Percentiles rank a stretch among this genome's conserved stretches.
phyloP scores from a whole-genome alignment of 2,888 invertebrate genomes.

The Byasa hedistus region DNA sequence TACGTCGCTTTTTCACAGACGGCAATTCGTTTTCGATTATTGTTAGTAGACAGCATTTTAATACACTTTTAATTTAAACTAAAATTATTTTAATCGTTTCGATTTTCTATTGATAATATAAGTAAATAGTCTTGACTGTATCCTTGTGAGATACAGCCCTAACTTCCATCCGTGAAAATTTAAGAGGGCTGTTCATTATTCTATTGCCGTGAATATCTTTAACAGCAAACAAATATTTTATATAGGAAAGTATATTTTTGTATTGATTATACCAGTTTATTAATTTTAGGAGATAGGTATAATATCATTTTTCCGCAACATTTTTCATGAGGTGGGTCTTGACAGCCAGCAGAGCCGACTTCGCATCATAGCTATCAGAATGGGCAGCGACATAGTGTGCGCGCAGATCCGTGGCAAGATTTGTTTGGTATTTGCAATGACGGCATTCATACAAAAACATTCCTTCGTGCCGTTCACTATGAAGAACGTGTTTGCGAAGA shows the following conservation, averaged over 20 bases:
- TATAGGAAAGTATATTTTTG: too few species aligned
- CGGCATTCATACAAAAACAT: slow-evolving; percentile 89
- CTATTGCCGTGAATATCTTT: too few species aligned
- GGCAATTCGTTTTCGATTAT: not conserved
- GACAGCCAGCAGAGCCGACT: slow-evolving; percentile 69
- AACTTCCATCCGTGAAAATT: too few species aligned
- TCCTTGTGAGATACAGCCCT: too few species aligned
- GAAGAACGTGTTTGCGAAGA: slow-evolving; percentile 91
- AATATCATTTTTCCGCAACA: not conserved
- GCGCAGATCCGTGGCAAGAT: slow-evolving; percentile 84
- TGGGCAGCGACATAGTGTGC: slow-evolving; percentile 82
- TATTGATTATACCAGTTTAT: too few species aligned
- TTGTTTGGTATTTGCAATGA: slow-evolving; percentile 81
- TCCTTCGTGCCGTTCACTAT: slow-evolving; percentile 88
- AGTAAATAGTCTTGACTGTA: too few species aligned
- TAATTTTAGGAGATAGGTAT: not conserved
- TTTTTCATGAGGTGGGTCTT: slow-evolving; percentile 54
- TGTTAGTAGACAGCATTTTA: not conserved
- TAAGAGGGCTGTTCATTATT: too few species aligned
- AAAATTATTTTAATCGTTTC: too few species aligned
- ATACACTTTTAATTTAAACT: too few species aligned
- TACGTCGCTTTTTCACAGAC: too few species aligned
- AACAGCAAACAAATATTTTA: too few species aligned
- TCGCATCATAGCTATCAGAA: slow-evolving; percentile 70
- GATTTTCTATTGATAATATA: too few species aligned